Evolutionary conservation across 2,888 invertebrate genomes (phyloP).

Genomic region (Anticlea derivata): DNA sequence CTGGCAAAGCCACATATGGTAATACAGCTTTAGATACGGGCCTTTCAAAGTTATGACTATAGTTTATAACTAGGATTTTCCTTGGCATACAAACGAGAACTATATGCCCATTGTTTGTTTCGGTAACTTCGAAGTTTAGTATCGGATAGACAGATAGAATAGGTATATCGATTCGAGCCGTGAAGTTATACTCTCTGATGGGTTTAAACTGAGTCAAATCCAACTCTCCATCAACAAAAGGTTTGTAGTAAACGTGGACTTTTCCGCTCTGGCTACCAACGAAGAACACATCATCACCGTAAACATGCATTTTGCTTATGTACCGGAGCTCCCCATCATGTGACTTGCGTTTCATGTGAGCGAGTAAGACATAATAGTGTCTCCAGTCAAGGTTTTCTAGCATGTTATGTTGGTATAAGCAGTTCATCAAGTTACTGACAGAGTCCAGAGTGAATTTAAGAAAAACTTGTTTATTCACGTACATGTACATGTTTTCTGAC

Average conservation of each 20-base stretch:
- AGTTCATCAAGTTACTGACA: constrained; percentile 24
- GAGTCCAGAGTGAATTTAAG: not conserved
- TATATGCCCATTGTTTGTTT: constrained; percentile 58
- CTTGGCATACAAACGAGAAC: constrained; percentile 69
- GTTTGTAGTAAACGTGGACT: constrained; percentile 60
- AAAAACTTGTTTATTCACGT: not conserved
- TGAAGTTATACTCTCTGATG: constrained; percentile 62
- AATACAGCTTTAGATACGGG: constrained; percentile 44
- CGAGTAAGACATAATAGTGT: constrained; percentile 62
- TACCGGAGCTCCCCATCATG: constrained; percentile 57
- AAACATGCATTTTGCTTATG: constrained; percentile 54
- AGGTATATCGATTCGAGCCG: constrained; percentile 57
- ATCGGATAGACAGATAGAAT: constrained; percentile 61
- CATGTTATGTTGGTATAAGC: constrained; percentile 49
- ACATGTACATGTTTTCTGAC: constrained; percentile 10
- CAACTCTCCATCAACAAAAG: constrained; percentile 53
- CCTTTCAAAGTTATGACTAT: constrained; percentile 49
- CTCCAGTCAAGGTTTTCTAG: constrained; percentile 66
- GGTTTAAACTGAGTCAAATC: constrained; percentile 58
- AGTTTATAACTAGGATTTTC: constrained; percentile 63
- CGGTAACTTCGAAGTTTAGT: constrained; percentile 60
- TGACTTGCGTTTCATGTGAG: constrained; percentile 45
- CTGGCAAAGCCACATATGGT: constrained; percentile 8
- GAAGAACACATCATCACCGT: constrained; percentile 61
- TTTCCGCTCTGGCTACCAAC: constrained; percentile 66